Evolutionary conservation across 1,140 invertebrate species (phyloP), one percentile per base, ranked within the genome.

Genomic region (Ectropis grisescens): DNA sequence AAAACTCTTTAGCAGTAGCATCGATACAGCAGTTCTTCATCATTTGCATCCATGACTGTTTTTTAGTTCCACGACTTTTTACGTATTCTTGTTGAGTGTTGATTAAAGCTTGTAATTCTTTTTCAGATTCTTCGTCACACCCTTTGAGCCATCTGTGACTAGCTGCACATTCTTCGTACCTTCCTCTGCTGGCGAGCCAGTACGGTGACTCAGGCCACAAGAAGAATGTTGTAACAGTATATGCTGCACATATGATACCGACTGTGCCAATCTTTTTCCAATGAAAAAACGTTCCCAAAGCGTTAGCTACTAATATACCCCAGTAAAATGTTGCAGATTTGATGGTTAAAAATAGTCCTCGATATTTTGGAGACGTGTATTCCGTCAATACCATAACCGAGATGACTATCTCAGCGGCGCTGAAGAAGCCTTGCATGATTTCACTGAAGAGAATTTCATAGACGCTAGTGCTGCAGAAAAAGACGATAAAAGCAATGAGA

Each of bases 171-270:
- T 56, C 50, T 11, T 58, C 40, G 29, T 37, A 52, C 10, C 40
- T 31, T 5, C 53, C 52, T 31, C 48, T 51, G 19, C 40, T 55
- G 1, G 54, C 59, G 24, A 60, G 22, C 59, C 57, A 67, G 28
- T 41, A 47, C 1, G 62, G 62, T n/a, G 59, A 67, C 27, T 64
- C 62, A n/a, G 53, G 53, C 48, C 57, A 53, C 1, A 52, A 33
- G 0, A 48, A 13, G 2, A 48, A 42, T 0, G 37, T 34, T 1
- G 33, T 16, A 6, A 58, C 47, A 0, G 38, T 47, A n/a, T 54
- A 60, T 1, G 39, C 1, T 0, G 47, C 33, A 27, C 46, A 47
- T 0, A 56, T 9, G 3, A 62, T 47, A 7, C 61, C 58, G 22
- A 54, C 32, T 4, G 59, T 10, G 6, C 49, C 41, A 13, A 66